A percentile compares a stretch with the other conserved stretches of the same genome.
Evolutionary conservation across 2,888 invertebrate genomes (phyloP).

Genomic region (Ariolimax columbianus): DNA sequence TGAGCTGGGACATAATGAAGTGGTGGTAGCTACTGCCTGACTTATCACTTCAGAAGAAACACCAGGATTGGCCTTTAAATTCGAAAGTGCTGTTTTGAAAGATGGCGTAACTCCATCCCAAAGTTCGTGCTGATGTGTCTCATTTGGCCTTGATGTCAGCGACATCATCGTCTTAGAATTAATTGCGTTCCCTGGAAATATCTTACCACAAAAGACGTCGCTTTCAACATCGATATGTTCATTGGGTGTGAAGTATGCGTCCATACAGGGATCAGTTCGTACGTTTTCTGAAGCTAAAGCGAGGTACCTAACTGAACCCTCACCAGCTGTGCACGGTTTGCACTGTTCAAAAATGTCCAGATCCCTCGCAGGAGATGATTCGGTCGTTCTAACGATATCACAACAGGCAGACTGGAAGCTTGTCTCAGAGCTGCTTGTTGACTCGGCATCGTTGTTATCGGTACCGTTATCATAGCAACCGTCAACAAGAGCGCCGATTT

Average conservation of each 20-base stretch:
- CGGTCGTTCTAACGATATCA: conserved; percentile 32
- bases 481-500: background rate
- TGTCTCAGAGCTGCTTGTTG: conserved; percentile 29
- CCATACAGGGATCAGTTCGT: background rate
- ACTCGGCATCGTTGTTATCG: conserved; percentile 13
- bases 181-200: background rate
- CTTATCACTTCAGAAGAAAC: background rate
- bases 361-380: background rate
- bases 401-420: conserved; percentile 45
- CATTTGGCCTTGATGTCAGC: conserved; percentile 8
- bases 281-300: background rate
- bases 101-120: no score
- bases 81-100: background rate
- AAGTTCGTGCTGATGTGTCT: background rate
- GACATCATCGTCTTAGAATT: background rate
- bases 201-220: background rate
- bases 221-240: background rate
- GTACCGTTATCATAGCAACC: background rate
- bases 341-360: conserved; percentile 6
- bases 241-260: background rate
- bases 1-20: background rate
- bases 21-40: background rate
- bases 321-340: background rate
- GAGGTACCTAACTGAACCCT: conserved; percentile 12
- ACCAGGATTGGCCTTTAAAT: background rate